phyloP scores from a whole-genome alignment of 2,888 invertebrate genomes.

The Peribatodes rhomboidaria region DNA sequence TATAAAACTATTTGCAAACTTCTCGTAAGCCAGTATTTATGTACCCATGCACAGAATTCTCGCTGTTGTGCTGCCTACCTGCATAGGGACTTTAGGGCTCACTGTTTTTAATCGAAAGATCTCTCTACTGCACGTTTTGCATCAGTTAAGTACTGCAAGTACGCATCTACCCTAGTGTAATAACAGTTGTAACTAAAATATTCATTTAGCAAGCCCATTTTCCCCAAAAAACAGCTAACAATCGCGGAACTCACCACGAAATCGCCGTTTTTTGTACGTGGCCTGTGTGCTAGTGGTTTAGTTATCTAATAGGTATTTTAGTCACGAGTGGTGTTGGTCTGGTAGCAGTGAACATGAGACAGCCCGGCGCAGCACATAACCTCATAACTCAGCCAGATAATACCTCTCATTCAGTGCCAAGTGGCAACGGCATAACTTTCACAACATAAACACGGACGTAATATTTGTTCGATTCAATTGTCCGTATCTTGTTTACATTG shows the following conservation, averaged over 20 bases:
- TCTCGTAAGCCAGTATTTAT: no score
- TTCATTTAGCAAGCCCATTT: background rate
- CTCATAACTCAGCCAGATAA: constrained; percentile 74
- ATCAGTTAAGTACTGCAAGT: no score
- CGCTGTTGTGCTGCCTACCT: no score
- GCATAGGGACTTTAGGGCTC: no score
- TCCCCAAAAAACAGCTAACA: background rate
- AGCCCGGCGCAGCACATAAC: constrained; percentile 53
- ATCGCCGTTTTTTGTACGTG: constrained; percentile 18
- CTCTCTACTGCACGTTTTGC: no score
- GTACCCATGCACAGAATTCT: no score
- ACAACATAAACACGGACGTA: constrained; percentile 48
- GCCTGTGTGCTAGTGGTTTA: background rate
- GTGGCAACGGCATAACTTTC: constrained; percentile 62
- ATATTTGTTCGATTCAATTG: constrained; percentile 49
- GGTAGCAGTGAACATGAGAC: constrained; percentile 57
- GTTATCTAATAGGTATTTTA: constrained; percentile 21
- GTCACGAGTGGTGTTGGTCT: constrained; percentile 23
- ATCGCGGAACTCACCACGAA: background rate
- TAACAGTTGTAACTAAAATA: background rate
- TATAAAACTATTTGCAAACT: no score
- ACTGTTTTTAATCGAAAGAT: no score
- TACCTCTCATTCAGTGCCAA: constrained; percentile 69
- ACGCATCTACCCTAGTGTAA: background rate
- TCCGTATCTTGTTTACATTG: constrained; percentile 47